Base-by-base conservation (phyloP, 2,888 invertebrate species). In the Amphimallon solstitiale region DNA sequence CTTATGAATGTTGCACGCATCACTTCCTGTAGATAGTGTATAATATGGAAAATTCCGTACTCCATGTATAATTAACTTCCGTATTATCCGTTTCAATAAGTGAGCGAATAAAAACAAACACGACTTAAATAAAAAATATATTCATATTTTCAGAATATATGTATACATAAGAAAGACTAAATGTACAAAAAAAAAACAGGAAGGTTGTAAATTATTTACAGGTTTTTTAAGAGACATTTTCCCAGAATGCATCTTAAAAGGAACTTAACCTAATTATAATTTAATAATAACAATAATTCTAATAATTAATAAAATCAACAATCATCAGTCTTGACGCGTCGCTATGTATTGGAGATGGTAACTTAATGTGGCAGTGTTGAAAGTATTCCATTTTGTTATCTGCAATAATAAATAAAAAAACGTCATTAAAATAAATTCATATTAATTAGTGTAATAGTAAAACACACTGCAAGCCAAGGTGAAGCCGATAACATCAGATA, bases 261-360 rank as follows among this genome's bases (percentile, higher is more conserved):
- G 79, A 80, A 80, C 81, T 80, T 80, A 81, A 77, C 70, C 80
- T 81, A 81, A 73, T 79, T 79, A 82, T 81, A 82, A 82, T 81
- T 82, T 82, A 82, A 81, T 78, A 81, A 70, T 80, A 79, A 81
- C 76, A 81, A 76, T 78, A 71, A 67, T 65, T 68, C 65, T 78
- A 78, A 78, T 74, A 73, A 78, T 75, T 78, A 79, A 77, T 78
- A 80, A 80, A 80, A 81, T 79, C 80, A 82, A 81, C 80, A 82
- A 81, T 79, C 79, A 80, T 82, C 82, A 82, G 82, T 82, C 82
- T 82, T 82, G 77, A 77, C 78, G 75, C 78, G 79, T 80, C 81
- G 80, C 81, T 71, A 77, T 78, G 77, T 78, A 74, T 75, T 76
- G 77, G 79, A 75, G 79, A 75, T 78, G 82, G 82, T 82, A 82